Conservation (phyloP, 2,113 vertebrate genomes). For the Lasiurus cinereus region DNA sequence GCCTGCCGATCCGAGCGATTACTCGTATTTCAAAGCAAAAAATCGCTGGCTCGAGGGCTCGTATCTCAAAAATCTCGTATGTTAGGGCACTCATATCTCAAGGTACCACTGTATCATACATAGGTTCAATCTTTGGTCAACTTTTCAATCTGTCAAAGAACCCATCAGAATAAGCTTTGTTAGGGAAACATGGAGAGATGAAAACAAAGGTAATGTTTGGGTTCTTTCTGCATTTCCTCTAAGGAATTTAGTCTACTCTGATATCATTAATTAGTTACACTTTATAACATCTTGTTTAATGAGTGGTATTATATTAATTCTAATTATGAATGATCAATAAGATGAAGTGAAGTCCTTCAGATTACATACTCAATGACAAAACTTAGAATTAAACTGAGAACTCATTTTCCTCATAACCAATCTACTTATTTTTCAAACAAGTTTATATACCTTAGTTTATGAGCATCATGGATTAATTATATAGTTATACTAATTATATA, state of each 20-base stretch:
- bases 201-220: background rate
- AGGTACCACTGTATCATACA: too few species aligned
- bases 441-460: background rate
- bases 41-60: too few species aligned
- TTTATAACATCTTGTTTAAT: conserved; percentile 54
- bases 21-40: too few species aligned
- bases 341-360: conserved; percentile 66
- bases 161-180: background rate
- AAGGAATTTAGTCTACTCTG: conserved; percentile 34
- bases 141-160: conserved; percentile 20
- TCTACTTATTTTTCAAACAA: background rate
- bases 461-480: background rate
- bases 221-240: background rate
- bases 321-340: conserved; percentile 67
- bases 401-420: background rate
- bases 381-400: conserved; percentile 53
- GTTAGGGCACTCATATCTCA: too few species aligned
- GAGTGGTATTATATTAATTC: conserved; percentile 56
- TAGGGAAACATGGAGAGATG: background rate
- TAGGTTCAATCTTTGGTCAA: background rate
- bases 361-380: conserved; percentile 48
- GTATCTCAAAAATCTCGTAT: too few species aligned
- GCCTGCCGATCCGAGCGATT: too few species aligned
- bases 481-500: background rate
- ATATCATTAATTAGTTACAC: conserved; percentile 23